A percentile compares a stretch with the other conserved stretches of the same genome.
These are phyloP conservation scores for Siniperca scherzeri DNA, from an alignment of 2,797 vertebrate species.

Conservation along the genomic window DNA sequence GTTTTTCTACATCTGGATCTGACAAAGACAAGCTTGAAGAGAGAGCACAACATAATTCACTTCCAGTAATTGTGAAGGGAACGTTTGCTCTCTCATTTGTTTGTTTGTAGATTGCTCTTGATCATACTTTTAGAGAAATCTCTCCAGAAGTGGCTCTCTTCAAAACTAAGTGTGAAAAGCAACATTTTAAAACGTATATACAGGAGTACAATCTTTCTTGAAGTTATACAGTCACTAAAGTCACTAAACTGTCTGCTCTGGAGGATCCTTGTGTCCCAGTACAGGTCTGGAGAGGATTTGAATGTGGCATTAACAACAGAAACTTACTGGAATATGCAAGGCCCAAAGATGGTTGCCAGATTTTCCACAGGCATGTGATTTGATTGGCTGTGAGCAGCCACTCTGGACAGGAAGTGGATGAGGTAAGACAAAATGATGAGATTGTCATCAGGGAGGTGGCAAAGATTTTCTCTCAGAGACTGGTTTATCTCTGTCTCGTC, in stretches of 20 bases:
- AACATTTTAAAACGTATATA: neutral
- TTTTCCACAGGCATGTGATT: slow-evolving; percentile 90
- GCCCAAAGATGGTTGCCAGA: slow-evolving; percentile 87
- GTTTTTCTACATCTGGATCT: slow-evolving; percentile 5
- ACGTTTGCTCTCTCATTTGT: neutral
- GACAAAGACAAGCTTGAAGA: slow-evolving; percentile 10
- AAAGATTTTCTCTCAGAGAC: slow-evolving; percentile 78
- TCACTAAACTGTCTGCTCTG: slow-evolving; percentile 8
- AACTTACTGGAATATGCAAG: slow-evolving; percentile 88
- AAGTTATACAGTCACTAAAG: neutral
- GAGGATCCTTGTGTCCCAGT: neutral
- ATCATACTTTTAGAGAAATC: neutral
- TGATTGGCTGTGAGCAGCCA: slow-evolving; percentile 81
- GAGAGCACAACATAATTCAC: neutral
- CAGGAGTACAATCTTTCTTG: neutral
- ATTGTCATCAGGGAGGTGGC: slow-evolving; percentile 80
- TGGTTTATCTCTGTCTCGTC: slow-evolving; percentile 66
- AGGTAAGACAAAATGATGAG: slow-evolving; percentile 84
- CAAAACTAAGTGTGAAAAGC: slow-evolving; percentile 5
- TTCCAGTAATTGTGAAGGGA: neutral
- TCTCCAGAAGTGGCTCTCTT: neutral
- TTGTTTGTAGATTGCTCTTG: neutral
- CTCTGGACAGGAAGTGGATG: slow-evolving; percentile 85
- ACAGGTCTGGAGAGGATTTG: slow-evolving; percentile 24
- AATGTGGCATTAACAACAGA: slow-evolving; percentile 26